phyloP scores from a whole-genome alignment of 2,888 invertebrate genomes.

The Athripsodes cinereus region DNA sequence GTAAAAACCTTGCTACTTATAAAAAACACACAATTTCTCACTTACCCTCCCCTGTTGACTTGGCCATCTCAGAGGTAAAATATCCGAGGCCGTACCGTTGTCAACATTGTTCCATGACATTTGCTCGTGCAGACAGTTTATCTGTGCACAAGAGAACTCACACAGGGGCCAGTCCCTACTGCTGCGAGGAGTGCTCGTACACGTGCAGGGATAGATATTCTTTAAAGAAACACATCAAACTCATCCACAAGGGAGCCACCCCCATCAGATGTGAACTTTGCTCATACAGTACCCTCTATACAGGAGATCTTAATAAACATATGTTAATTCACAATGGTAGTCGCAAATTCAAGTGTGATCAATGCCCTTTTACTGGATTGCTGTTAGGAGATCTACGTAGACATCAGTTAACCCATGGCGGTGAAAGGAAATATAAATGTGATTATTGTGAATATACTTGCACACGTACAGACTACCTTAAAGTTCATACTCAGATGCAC shows the following conservation, averaged over 20 bases:
- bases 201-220: slow-evolving; percentile 4
- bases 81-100: slow-evolving; percentile 7
- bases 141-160: slow-evolving; percentile 4
- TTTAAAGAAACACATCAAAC: slow-evolving; percentile 6
- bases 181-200: slow-evolving; percentile 7
- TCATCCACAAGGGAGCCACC: slow-evolving; percentile 4
- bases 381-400: slow-evolving; percentile 4
- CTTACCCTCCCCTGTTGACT: neutral
- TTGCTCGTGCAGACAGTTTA: slow-evolving; percentile 3
- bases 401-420: slow-evolving; percentile 4
- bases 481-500: slow-evolving; percentile 13
- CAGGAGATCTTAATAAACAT: slow-evolving; percentile 10
- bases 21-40: slow-evolving; percentile 1
- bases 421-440: slow-evolving; percentile 2
- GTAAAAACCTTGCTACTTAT: neutral
- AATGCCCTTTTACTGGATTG: neutral
- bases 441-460: slow-evolving; percentile 7
- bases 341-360: slow-evolving; percentile 5
- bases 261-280: slow-evolving; percentile 5
- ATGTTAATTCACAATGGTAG: neutral
- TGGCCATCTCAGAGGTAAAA: neutral
- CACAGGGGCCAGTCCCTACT: slow-evolving; percentile 2
- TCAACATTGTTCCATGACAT: neutral
- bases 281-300: neutral
- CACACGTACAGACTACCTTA: slow-evolving; percentile 7